Percentiles rank a stretch among this genome's conserved stretches.
Evolutionary conservation across 2,888 invertebrate genomes (phyloP).

Genomic region (Drosophila merina): DNA sequence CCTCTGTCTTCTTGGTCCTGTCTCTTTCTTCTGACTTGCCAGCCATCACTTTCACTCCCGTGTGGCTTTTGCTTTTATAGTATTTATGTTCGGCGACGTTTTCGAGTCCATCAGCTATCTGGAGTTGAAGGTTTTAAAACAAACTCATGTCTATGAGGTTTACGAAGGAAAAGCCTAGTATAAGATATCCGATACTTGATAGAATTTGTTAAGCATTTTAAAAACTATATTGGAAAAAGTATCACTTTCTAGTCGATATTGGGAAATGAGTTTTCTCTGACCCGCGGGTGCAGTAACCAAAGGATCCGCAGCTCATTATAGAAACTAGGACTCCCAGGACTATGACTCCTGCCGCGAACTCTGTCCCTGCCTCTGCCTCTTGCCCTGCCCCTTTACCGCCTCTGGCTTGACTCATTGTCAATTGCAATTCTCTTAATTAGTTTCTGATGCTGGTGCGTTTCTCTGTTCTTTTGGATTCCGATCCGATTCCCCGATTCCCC

Average conservation of each 20-base stretch:
- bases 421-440: conserved; percentile 64
- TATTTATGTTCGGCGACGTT: conserved; percentile 9
- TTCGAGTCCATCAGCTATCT: conserved; percentile 15
- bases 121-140: neutral
- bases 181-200: neutral
- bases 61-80: conserved; percentile 23
- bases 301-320: conserved; percentile 30
- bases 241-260: neutral
- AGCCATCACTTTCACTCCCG: neutral
- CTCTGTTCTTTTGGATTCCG: conserved; percentile 7
- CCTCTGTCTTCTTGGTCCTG: conserved; percentile 1
- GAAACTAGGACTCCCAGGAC: conserved; percentile 4
- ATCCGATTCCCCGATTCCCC: neutral
- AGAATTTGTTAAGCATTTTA: neutral
- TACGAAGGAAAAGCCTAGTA: neutral
- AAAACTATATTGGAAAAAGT: neutral
- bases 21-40: neutral
- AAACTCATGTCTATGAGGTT: neutral
- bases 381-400: neutral
- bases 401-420: conserved; percentile 34
- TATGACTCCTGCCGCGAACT: neutral
- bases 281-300: conserved; percentile 8
- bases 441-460: conserved; percentile 51
- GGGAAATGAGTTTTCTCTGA: conserved; percentile 1
- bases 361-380: neutral